Evolutionary conservation across 1,140 invertebrate genomes (phyloP), one percentile per base, ranked within the genome.

Genomic region (Bombus confusus): DNA sequence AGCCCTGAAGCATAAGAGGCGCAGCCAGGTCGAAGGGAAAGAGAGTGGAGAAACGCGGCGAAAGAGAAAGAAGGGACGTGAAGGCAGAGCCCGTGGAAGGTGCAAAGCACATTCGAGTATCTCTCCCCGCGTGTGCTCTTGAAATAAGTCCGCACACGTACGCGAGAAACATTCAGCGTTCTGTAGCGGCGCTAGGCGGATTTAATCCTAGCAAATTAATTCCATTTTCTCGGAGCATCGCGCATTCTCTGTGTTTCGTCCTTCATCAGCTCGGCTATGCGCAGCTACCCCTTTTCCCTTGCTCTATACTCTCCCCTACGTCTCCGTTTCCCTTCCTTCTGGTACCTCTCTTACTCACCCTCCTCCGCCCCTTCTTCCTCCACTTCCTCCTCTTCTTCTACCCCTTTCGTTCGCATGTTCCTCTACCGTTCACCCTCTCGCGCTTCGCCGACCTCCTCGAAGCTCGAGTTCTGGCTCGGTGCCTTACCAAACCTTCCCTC

Each of bases 141-240:
- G 81, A 91, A 87, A 91, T 88, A 92, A 90, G 88, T 91, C 89
- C 89, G 91, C 90, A 92, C 93, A 91, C 92, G 90, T 92, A 93
- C 91, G 88, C 88, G 87, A 91, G 92, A 92, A 93, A 93, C 93
- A 93, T 94, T 93, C 90, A 89, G 88, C 87, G 92, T 92, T 93
- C 87, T 87, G 91, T 88, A 93, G 79, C 90, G 83, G 91, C 87
- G 90, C 92, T 92, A 92, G 93, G 91, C 88, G 93, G 93, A 95
- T 95, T 95, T 94, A 95, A 94, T 95, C 93, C 93, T 92, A 94
- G 93, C 92, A 95, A 95, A 95, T 95, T 95, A 95, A 95, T 95
- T 94, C 94, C 94, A 95, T 95, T 95, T 95, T 95, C 94, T 92
- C 93, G 92, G 92, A 94, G 93, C 93, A 94, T 94, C 94, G 92